These are phyloP conservation scores for Pogona vitticeps DNA, from an alignment of 2,113 vertebrate species.

Conservation along the genomic window DNA sequence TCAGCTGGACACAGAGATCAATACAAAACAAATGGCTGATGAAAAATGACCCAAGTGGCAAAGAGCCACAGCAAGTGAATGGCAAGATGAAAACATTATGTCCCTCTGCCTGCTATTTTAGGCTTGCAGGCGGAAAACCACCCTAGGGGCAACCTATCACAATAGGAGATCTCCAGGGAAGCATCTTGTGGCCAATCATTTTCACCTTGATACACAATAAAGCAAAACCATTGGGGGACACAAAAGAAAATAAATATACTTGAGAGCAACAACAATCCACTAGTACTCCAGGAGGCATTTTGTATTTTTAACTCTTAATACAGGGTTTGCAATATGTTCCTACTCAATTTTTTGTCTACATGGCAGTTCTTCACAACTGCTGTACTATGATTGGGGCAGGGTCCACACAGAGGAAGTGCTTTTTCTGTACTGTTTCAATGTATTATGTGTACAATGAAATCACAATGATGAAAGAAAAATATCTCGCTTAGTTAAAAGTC, in stretches of 20 bases:
- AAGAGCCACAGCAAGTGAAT: neutral
- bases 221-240: neutral
- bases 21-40: neutral
- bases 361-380: neutral
- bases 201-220: neutral
- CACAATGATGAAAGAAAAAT: too few relatives aligned
- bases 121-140: neutral
- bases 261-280: neutral
- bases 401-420: neutral
- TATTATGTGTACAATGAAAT: too few relatives aligned
- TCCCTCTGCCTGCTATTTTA: neutral
- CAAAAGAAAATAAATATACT: too few relatives aligned
- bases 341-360: too few relatives aligned
- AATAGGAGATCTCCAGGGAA: neutral
- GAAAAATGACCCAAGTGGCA: neutral
- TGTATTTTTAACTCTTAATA: constrained; percentile 16
- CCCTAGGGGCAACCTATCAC: constrained; percentile 5
- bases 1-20: constrained; percentile 2
- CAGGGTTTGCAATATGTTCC: neutral
- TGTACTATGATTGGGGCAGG: too few relatives aligned
- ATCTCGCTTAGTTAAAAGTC: too few relatives aligned
- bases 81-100: neutral
- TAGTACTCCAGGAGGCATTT: neutral
- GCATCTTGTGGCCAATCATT: neutral
- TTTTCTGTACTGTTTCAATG: too few relatives aligned